Base-by-base conservation (phyloP, 2,113 vertebrate genomes). In the Perca schrenkii region DNA sequence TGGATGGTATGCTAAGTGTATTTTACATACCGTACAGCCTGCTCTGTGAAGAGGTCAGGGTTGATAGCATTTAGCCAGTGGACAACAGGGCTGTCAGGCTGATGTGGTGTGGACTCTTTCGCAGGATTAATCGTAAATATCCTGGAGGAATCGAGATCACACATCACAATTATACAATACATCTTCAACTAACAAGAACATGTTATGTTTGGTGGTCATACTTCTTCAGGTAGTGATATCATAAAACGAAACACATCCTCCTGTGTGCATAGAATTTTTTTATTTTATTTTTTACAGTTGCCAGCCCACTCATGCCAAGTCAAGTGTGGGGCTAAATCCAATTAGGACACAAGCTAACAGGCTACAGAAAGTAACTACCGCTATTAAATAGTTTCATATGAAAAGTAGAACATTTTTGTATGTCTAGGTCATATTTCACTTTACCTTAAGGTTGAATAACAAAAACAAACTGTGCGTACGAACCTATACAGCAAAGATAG, bases 41-140 rank as follows among this genome's bases (percentile, higher is more conserved):
- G 86, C 54, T 91, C 83, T 25, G 95, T 84, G 89, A 94, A 95
- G 69, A 94, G 68, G 19, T 89, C 94, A 28, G 96, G 95, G 62
- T 96, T 92, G 77, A 98, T 90, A 76, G 94, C 96, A 71, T 88
- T 95, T 47, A 97, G 77, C 98, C 98, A 99, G 19, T 89, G 90
- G 58, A 89, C 69, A 69, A 67, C 72, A 62, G 92, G 88, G 63
- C 89, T 90, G 65, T 88, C 87, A 58, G 84, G 4, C 60, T 68
- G 72, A 6, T 61, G 50, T 52, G 79, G 64, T 28, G 17, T 91
- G 4, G 52, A 90, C 28, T 90, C 91, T 71, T 65, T 94, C 61
- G 47, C 87, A 85, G 91, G 78, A 70, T 81, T 89, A 83, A 82
- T 90, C 79, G 95, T 83, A 93, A 97, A 97, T 66, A 86, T 91